These are phyloP conservation scores for Acipenser oxyrinchus DNA, from an alignment of 2,797 vertebrate genomes.

Conservation along the genomic window DNA sequence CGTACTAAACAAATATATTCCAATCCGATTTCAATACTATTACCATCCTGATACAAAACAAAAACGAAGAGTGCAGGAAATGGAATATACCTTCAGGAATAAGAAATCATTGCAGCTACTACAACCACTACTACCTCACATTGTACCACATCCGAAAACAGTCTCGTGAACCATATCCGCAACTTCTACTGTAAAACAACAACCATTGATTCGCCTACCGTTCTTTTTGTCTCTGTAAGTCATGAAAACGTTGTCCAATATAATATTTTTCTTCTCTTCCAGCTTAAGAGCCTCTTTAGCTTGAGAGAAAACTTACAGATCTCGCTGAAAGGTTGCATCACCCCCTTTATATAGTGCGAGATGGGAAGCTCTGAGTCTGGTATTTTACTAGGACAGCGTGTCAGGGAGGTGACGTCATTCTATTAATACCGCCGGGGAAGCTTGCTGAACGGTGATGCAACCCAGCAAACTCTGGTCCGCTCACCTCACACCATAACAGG, in stretches of 20 bases:
- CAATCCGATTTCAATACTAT: no score
- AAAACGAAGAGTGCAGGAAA: no score
- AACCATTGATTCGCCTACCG: slow-evolving; percentile 11
- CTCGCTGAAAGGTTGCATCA: slow-evolving; percentile 64
- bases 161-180: background rate
- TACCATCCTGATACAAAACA: no score
- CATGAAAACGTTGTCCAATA: background rate
- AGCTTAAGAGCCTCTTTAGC: slow-evolving; percentile 8
- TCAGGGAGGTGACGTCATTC: slow-evolving; percentile 79
- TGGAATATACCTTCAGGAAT: no score
- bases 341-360: slow-evolving; percentile 51
- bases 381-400: slow-evolving; percentile 46
- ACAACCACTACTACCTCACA: no score
- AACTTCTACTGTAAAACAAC: background rate
- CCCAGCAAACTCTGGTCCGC: slow-evolving; percentile 32
- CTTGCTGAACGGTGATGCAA: slow-evolving; percentile 57
- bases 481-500: slow-evolving; percentile 48
- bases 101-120: no score
- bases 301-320: slow-evolving; percentile 33
- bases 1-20: no score
- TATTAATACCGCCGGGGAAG: slow-evolving; percentile 72
- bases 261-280: slow-evolving; percentile 1
- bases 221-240: background rate
- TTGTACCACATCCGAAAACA: no score
- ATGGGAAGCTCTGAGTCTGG: slow-evolving; percentile 40